These are phyloP conservation scores for Hypomecis punctinalis DNA, from an alignment of 2,888 invertebrate species.

Conservation along the genomic window DNA sequence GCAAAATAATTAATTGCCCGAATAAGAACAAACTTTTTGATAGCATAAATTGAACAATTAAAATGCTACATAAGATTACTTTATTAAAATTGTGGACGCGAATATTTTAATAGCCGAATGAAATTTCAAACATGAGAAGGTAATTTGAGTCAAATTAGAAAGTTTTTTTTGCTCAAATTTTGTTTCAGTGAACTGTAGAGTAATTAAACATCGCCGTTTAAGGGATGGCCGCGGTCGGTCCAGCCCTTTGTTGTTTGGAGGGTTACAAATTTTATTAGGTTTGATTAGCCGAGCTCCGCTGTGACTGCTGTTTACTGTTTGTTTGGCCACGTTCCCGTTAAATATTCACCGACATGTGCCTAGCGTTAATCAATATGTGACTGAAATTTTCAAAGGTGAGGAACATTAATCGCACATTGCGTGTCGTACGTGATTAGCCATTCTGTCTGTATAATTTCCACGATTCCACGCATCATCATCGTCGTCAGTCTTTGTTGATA, in stretches of 20 bases:
- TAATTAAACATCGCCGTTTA: slow-evolving; percentile 33
- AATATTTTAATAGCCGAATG: slow-evolving; percentile 1
- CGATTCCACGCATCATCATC: too few relatives aligned
- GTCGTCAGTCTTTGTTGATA: too few relatives aligned
- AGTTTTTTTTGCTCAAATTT: slow-evolving; percentile 31
- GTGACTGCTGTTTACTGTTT: slow-evolving; percentile 24
- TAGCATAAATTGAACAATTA: slow-evolving; percentile 1
- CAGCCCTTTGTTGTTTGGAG: slow-evolving; percentile 23
- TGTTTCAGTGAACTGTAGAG: slow-evolving; percentile 20
- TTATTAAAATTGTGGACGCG: neutral
- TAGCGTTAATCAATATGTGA: slow-evolving; percentile 17
- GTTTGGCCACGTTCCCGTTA: slow-evolving; percentile 15
- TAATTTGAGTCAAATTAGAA: slow-evolving; percentile 9
- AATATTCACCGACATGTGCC: slow-evolving; percentile 22
- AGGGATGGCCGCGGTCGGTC: slow-evolving; percentile 27
- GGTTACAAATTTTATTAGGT: slow-evolving; percentile 34
- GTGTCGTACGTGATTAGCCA: neutral
- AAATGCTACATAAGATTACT: neutral
- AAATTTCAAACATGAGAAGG: slow-evolving; percentile 8
- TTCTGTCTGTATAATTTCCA: neutral
- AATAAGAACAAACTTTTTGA: slow-evolving; percentile 14
- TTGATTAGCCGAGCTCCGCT: slow-evolving; percentile 25
- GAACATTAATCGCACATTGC: slow-evolving; percentile 7
- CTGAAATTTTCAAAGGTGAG: slow-evolving; percentile 10
- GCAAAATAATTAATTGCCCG: slow-evolving; percentile 29